Evolutionary conservation across 2,113 vertebrate species (phyloP).

Genomic region (Erinaceus europaeus): DNA sequence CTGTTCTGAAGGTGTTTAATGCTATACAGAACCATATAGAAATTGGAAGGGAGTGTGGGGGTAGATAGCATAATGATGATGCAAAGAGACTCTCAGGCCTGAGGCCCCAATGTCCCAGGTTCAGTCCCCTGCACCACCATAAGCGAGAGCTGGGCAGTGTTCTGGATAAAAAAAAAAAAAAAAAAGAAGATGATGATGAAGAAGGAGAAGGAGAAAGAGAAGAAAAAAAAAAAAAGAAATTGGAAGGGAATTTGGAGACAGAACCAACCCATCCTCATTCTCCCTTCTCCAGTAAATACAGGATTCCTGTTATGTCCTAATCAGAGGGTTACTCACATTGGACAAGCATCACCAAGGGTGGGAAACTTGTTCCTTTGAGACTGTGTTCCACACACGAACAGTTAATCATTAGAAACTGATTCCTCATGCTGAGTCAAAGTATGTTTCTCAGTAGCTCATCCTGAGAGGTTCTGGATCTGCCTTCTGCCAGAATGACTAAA

Average conservation of each 20-base stretch:
- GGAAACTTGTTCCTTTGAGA: not conserved
- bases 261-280: not conserved
- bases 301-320: not conserved
- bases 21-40: not conserved
- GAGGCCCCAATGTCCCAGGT: no score
- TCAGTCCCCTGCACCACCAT: no score
- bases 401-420: not conserved
- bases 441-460: not conserved
- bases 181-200: no score
- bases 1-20: not conserved
- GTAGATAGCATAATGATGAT: no score
- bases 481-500: not conserved
- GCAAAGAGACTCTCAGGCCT: no score
- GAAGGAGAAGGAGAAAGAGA: no score
- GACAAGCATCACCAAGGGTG: not conserved
- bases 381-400: not conserved
- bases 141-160: no score
- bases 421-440: constrained; percentile 12
- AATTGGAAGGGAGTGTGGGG: not conserved
- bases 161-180: no score
- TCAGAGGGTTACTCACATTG: not conserved
- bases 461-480: not conserved
- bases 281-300: not conserved
- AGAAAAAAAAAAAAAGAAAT: no score
- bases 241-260: not conserved